These are phyloP conservation scores for Spatula versicolor DNA, from an alignment of 2,797 vertebrate species.

Conservation along the genomic window DNA sequence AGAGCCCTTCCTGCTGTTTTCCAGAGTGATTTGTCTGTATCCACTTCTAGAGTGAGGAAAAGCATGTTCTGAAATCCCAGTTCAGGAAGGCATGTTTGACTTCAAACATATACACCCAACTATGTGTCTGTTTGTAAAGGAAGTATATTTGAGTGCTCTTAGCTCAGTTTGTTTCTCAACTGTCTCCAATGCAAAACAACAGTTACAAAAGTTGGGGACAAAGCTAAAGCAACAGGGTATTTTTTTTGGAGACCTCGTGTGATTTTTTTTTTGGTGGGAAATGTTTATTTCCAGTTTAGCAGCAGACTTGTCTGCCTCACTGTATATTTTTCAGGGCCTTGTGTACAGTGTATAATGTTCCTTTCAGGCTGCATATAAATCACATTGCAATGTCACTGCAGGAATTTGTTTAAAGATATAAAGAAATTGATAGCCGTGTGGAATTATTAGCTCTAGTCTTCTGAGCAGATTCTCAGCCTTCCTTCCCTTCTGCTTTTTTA, in stretches of 20 bases:
- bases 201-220: neutral
- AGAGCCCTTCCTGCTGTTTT: neutral
- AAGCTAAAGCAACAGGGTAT: neutral
- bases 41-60: neutral
- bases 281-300: conserved; percentile 2
- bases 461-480: conserved; percentile 32
- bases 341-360: neutral
- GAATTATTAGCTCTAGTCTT: conserved; percentile 21
- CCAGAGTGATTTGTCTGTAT: neutral
- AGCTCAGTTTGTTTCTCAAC: neutral
- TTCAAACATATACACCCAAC: neutral
- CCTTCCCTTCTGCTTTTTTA: neutral
- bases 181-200: neutral
- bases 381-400: conserved; percentile 8
- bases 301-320: neutral
- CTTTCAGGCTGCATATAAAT: conserved; percentile 35
- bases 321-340: neutral
- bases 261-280: neutral
- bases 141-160: neutral
- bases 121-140: neutral
- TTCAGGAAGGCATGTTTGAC: neutral
- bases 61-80: neutral
- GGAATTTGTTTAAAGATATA: conserved; percentile 58
- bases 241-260: neutral
- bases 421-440: conserved; percentile 18